A percentile compares a stretch with the other conserved stretches of the same genome.
Conservation (phyloP, 2,888 invertebrate genomes). For the Nebria salina region DNA sequence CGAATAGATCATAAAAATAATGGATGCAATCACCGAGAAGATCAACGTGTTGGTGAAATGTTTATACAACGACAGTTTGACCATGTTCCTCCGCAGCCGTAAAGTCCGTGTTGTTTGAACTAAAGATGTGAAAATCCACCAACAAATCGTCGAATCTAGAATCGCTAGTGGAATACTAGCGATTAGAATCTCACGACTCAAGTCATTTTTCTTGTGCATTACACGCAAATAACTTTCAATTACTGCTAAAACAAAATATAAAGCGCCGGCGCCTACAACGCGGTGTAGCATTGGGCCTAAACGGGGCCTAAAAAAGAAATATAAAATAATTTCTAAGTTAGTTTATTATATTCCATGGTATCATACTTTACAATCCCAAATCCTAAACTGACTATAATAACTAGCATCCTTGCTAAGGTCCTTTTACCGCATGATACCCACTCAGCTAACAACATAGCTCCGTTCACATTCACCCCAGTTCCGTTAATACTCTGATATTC, state of each 20-base stretch:
- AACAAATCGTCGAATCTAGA: constrained; percentile 87
- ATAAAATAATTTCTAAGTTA: background rate
- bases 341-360: background rate
- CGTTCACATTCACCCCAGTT: constrained; percentile 71
- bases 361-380: constrained; percentile 94
- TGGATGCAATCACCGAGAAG: constrained; percentile 89
- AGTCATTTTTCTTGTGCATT: constrained; percentile 70
- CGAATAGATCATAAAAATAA: constrained; percentile 93
- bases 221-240: constrained; percentile 87
- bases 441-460: constrained; percentile 86
- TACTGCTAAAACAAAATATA: constrained; percentile 87
- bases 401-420: constrained; percentile 90
- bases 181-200: constrained; percentile 73
- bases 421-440: constrained; percentile 91
- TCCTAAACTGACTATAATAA: constrained; percentile 93
- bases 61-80: constrained; percentile 87
- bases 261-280: constrained; percentile 82
- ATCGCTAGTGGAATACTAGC: constrained; percentile 88
- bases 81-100: constrained; percentile 86
- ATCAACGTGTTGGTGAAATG: constrained; percentile 95
- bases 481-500: constrained; percentile 84
- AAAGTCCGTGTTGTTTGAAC: constrained; percentile 91
- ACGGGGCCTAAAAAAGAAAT: constrained; percentile 73
- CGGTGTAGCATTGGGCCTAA: constrained; percentile 89
- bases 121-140: constrained; percentile 92